A percentile compares a stretch with the other conserved stretches of the same genome.
phyloP scores from a whole-genome alignment of 2,113 vertebrate species.

The Paracanthobrama guichenoti region DNA sequence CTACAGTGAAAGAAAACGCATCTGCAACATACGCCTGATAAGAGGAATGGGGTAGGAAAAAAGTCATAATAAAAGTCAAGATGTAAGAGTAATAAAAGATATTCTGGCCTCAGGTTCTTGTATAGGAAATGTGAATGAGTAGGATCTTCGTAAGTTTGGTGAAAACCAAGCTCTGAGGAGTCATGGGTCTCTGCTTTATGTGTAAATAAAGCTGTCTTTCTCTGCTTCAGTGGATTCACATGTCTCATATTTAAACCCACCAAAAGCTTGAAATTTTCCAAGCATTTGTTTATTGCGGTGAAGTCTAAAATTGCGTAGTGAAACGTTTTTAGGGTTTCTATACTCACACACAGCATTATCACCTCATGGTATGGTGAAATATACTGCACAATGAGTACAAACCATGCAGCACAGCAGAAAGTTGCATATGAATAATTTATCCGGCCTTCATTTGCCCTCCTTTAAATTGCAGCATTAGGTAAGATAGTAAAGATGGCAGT shows the following conservation, averaged over 20 bases:
- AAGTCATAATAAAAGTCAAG: background rate
- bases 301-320: background rate
- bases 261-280: background rate
- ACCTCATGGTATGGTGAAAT: background rate
- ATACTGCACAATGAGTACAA: background rate
- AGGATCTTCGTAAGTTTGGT: background rate
- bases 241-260: background rate
- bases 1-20: background rate
- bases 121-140: constrained; percentile 30
- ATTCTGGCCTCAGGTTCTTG: background rate
- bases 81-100: background rate
- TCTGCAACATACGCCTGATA: background rate
- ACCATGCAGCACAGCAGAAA: background rate
- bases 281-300: background rate
- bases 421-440: constrained; percentile 12
- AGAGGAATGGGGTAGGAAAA: background rate
- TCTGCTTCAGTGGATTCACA: constrained; percentile 7
- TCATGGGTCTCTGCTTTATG: constrained; percentile 34
- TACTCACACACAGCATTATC: background rate
- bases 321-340: background rate
- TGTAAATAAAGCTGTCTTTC: constrained; percentile 23
- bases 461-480: background rate
- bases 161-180: constrained; percentile 3
- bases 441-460: background rate
- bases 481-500: background rate